Evolutionary conservation across 2,888 invertebrate genomes (phyloP), one percentile per base, ranked within the genome.

Genomic region (Ctenicera cuprea): DNA sequence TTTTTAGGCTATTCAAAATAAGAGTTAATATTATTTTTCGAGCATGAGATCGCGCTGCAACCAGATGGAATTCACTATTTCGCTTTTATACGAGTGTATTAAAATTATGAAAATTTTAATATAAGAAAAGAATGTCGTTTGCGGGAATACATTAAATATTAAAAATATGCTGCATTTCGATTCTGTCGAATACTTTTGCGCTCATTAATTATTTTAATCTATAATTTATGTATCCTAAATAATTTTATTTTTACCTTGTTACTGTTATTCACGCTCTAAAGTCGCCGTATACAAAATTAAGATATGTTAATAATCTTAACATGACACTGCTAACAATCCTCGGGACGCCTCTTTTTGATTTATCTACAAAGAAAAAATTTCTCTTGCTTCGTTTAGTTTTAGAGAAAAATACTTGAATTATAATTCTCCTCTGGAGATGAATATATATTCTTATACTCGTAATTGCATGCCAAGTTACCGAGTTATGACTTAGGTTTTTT

Each of bases 1-100:
- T 71, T 76, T 74, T 74, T 66, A 59, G 62, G 64, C 71, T 67
- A 76, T 75, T 75, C 70, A 75, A 67, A 52, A 66, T 37, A 26
- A 37, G 63, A 43, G 48, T 26, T 45, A 26, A 43, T 45, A 43
- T 61, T 22, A 38, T 61, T 61, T 61, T 38, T 61, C 18, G 5
- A 61, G 18, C 22, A 11, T 22, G 11, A 38, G 59, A 59, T 20
- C 30, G n/a, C 16, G 33, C 16, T 16, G 57, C 33, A 7, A 18
- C 14, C 57, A 57, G 33, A 57, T 57, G 57, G 57, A 57, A 57
- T 37, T 37, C 16, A 12, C 50, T 22, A 22, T 22, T 50, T 50
- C 1, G 22, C 12, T 54, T 14, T 48, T 48, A 48, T 16, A 20
- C 7, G 9, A 9, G 16, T 52, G 26, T 43, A 43, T 43, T 43